Evolutionary conservation across 2,797 vertebrate species (phyloP).

Genomic region (Limosa lapponica): DNA sequence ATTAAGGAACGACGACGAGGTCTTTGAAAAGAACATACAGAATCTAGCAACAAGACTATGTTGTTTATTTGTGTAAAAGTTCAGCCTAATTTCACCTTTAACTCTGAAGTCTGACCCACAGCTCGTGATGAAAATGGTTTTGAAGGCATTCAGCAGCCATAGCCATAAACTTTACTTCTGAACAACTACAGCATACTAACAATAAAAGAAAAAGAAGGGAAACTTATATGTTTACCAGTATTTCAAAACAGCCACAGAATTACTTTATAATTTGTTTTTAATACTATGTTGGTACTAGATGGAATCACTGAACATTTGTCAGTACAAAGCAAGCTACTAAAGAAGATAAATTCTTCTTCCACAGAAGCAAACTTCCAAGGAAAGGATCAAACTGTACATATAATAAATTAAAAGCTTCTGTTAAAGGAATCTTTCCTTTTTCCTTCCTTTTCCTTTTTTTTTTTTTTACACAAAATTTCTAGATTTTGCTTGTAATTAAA

Average conservation of each 20-base stretch:
- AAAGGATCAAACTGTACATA: not conserved
- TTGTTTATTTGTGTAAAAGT: not conserved
- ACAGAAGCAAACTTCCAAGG: not conserved
- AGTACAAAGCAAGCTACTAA: not conserved
- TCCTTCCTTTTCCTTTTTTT: too few relatives aligned
- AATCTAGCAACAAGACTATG: not conserved
- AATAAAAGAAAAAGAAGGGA: not conserved
- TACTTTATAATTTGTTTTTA: not conserved
- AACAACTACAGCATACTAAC: not conserved
- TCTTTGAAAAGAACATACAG: conserved; percentile 67
- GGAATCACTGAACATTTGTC: not conserved
- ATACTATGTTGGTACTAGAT: not conserved
- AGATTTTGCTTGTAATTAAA: not conserved
- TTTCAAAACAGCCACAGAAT: not conserved
- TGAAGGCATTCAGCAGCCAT: not conserved
- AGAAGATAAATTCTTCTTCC: not conserved
- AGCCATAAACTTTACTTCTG: not conserved
- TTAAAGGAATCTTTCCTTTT: not conserved
- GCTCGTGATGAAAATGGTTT: not conserved
- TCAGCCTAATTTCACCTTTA: not conserved
- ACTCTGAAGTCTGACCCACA: not conserved
- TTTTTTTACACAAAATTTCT: too few relatives aligned
- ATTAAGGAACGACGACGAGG: conserved; percentile 84
- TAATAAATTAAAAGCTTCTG: not conserved
- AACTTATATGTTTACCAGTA: not conserved